These are phyloP conservation scores for Grammomys dolichurus DNA, from an alignment of 2,113 vertebrate species.

Conservation along the genomic window DNA sequence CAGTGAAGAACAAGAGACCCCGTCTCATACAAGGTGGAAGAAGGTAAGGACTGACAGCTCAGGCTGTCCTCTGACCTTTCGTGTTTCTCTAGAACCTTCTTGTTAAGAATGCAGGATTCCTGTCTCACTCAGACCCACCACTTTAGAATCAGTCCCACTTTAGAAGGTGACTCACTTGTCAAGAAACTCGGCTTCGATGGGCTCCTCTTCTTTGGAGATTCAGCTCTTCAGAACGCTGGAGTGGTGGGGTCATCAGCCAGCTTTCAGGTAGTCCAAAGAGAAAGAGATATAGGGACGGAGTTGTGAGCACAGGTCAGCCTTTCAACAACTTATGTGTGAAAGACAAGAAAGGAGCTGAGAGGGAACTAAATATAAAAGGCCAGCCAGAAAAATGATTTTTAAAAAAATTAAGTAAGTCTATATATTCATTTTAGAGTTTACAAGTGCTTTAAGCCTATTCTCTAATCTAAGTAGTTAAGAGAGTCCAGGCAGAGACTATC, in stretches of 20 bases:
- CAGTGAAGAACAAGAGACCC: neutral
- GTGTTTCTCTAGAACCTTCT: neutral
- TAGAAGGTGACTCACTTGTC: neutral
- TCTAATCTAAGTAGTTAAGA: neutral
- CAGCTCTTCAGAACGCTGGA: neutral
- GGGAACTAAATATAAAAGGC: neutral
- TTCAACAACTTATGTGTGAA: neutral
- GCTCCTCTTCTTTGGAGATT: neutral
- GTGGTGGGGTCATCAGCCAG: neutral
- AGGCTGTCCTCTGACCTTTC: neutral
- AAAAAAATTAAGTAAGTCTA: neutral
- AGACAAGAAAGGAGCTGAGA: neutral
- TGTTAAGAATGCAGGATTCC: neutral
- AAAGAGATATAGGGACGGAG: neutral
- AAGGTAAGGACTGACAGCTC: too few relatives aligned
- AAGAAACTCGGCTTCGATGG: neutral
- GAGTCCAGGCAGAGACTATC: neutral
- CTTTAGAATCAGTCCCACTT: neutral
- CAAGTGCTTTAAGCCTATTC: neutral
- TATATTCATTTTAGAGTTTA: neutral
- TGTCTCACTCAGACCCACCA: neutral
- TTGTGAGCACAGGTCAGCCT: neutral
- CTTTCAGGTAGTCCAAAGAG: neutral
- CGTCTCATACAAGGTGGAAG: neutral
- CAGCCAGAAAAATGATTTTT: conserved; percentile 1